Evolutionary conservation across 1,140 invertebrate species (phyloP).

Genomic region (Drosophila murphyi): DNA sequence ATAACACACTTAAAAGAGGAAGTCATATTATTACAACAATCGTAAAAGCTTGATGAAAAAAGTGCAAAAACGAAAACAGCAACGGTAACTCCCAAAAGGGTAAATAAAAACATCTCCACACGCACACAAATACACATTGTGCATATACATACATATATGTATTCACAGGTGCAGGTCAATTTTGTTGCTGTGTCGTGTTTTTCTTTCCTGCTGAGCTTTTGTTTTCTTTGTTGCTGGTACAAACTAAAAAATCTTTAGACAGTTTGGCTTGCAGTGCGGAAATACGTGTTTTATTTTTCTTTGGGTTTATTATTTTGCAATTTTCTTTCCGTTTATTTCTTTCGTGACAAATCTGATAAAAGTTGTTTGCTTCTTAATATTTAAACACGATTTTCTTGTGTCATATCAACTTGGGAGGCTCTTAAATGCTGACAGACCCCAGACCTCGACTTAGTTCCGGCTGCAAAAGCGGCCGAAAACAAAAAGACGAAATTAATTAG

Average conservation of each 20-base stretch:
- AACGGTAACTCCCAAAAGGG: constrained; percentile 38
- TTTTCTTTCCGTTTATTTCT: constrained; percentile 45
- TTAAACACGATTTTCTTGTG: constrained; percentile 63
- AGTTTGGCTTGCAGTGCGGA: constrained; percentile 43
- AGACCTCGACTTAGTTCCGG: constrained; percentile 64
- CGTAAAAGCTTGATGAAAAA: constrained; percentile 49
- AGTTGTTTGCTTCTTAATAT: constrained; percentile 50
- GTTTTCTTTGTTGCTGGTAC: neutral
- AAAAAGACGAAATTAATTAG: constrained; percentile 63
- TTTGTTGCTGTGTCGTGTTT: neutral
- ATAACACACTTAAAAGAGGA: constrained; percentile 47
- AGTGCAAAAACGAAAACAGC: constrained; percentile 17
- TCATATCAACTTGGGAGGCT: constrained; percentile 46
- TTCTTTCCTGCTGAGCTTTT: neutral
- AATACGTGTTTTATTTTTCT: constrained; percentile 65
- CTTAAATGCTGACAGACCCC: constrained; percentile 30
- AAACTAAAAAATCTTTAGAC: constrained; percentile 1
- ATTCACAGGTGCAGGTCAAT: neutral
- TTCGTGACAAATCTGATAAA: constrained; percentile 65
- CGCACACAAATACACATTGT: neutral
- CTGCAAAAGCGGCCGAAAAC: constrained; percentile 61
- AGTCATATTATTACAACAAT: constrained; percentile 37
- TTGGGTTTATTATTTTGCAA: constrained; percentile 54
- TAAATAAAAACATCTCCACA: constrained; percentile 38
- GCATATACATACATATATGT: neutral